Base-by-base conservation (phyloP, 1,140 invertebrate genomes). In the Bacillus rossius region DNA sequence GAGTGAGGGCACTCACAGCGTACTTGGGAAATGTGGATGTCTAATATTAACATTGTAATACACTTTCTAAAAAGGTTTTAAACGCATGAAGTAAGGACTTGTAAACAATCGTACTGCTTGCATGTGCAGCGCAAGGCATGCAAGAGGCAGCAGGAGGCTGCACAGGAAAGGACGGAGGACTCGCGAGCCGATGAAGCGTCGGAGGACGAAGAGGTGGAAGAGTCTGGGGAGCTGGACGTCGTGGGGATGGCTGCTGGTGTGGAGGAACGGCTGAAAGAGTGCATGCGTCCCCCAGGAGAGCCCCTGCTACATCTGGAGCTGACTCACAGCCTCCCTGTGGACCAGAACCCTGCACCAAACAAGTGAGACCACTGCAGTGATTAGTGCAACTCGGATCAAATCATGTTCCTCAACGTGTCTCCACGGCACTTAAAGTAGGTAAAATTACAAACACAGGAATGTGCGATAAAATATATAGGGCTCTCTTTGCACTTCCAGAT, bases 221-320 rank as follows among this genome's bases (percentile, higher is more conserved):
- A 25, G 19, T 64, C 65, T 19, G 53, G 52, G 52, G 74, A 76
- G 53, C 71, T 73, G 13, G 61, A 71, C 42, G 66, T 71, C 45
- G 62, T 65, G 0, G 49, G 64, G 14, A 59, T 75, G 7, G 68
- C 71, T 62, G 57, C 63, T 8, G 66, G 68, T 19, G 55, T 76
- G 2, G 61, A 59, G 10, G 60, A 64, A 17, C 68, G 73, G 26
- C 72, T 76, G 42, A 61, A 67, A 4, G 69, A 75, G 29, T 67
- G 75, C 41, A 74, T 79, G 26, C 66, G 71, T 59, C 70, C 73
- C 23, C 76, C 78, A 0, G 77, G 74, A 26, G 79, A 81, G 56
- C 79, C 79, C 8, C 63, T 69, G 19, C 66, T 82, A 7, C 56
- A 69, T 19, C 59, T 83, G n/a, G 59, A 71, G 23, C 64, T 79